Evolutionary conservation across 2,113 vertebrate species (phyloP).

Genomic region (Centrocercus urophasianus): DNA sequence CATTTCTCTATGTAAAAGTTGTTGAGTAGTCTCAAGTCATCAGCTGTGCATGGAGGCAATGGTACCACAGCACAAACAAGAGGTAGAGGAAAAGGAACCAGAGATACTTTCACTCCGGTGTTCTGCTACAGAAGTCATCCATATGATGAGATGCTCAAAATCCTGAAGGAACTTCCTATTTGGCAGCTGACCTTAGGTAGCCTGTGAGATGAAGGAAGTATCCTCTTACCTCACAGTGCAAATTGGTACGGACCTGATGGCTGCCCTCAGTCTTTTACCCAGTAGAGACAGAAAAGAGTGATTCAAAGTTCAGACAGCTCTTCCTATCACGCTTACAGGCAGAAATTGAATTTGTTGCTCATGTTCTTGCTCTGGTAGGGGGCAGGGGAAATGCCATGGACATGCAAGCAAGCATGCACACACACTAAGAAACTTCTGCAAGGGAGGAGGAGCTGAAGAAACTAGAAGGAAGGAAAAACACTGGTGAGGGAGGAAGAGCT

Average conservation of each 20-base stretch:
- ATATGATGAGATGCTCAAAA: neutral
- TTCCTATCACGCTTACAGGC: neutral
- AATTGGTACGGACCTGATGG: neutral
- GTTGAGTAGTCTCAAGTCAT: neutral
- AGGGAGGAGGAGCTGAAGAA: neutral
- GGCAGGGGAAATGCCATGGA: too few relatives aligned
- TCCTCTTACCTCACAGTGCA: neutral
- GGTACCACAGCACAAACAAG: neutral
- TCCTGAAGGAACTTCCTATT: neutral
- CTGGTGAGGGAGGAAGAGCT: neutral
- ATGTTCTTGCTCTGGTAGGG: neutral
- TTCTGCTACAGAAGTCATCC: neutral
- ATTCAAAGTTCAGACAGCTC: neutral
- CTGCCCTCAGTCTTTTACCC: neutral
- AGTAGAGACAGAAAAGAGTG: neutral
- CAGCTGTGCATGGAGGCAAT: neutral
- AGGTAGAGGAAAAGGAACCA: neutral
- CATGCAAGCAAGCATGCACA: neutral
- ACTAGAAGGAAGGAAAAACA: neutral
- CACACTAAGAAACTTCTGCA: neutral
- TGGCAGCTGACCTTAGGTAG: neutral
- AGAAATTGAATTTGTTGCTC: neutral
- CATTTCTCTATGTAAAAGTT: neutral
- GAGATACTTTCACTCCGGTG: neutral
- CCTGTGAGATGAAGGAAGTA: neutral